Conservation (phyloP, 2,113 vertebrate species). For the Nansenia antarctica region DNA sequence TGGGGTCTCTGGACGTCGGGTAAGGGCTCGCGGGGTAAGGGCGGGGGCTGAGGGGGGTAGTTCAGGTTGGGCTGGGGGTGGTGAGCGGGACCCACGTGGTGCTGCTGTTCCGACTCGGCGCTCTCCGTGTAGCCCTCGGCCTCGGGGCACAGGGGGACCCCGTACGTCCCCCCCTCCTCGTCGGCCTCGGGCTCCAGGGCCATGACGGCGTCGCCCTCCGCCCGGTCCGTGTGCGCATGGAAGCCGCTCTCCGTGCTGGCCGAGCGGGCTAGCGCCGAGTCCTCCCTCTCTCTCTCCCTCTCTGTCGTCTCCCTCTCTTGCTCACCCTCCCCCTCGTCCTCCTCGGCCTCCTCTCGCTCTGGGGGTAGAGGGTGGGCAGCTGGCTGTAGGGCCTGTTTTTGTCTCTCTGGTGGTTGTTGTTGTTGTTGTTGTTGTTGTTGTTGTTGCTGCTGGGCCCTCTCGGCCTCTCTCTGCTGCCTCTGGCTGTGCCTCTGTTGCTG, state of each 20-base stretch:
- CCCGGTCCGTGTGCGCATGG: slow-evolving; percentile 92
- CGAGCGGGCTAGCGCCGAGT: slow-evolving; percentile 82
- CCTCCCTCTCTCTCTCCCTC: slow-evolving; percentile 82
- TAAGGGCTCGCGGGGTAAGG: slow-evolving; percentile 54
- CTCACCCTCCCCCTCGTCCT: slow-evolving; percentile 75
- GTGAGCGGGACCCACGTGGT: slow-evolving; percentile 70
- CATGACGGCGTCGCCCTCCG: slow-evolving; percentile 84
- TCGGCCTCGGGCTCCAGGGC: slow-evolving; percentile 61
- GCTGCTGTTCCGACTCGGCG: slow-evolving; percentile 86
- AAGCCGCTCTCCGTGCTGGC: slow-evolving; percentile 95
- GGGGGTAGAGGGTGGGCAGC: not conserved
- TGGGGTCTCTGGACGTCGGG: slow-evolving; percentile 29
- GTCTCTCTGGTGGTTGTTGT: slow-evolving; percentile 23
- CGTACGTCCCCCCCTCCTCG: slow-evolving; percentile 56
- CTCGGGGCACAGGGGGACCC: slow-evolving; percentile 69
- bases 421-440: slow-evolving; percentile 23
- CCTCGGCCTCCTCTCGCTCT: slow-evolving; percentile 24
- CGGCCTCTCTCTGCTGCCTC: slow-evolving; percentile 65
- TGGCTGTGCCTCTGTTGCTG: slow-evolving; percentile 72
- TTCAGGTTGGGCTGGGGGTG: slow-evolving; percentile 41
- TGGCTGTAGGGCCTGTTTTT: not conserved
- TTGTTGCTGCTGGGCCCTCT: slow-evolving; percentile 44
- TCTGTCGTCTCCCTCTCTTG: slow-evolving; percentile 86
- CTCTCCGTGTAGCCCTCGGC: slow-evolving; percentile 92
- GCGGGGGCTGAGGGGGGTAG: slow-evolving; percentile 73